phyloP scores from a whole-genome alignment of 2,888 invertebrate genomes.

The Microctonus brassicae region DNA sequence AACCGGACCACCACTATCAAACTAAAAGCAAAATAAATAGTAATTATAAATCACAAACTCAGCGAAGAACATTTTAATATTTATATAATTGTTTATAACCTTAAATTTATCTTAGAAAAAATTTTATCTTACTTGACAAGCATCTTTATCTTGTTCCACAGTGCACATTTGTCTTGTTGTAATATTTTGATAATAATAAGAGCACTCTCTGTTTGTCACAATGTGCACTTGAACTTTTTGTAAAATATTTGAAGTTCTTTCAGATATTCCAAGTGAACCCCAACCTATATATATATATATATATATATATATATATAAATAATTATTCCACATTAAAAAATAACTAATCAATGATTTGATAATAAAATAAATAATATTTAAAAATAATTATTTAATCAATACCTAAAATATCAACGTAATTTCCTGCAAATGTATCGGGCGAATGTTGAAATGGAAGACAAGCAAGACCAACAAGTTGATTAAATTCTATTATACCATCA shows the following conservation, averaged over 20 bases:
- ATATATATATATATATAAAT: slow-evolving; percentile 53
- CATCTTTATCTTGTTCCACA: slow-evolving; percentile 70
- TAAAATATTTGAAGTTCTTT: slow-evolving; percentile 70
- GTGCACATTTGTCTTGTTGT: slow-evolving; percentile 71
- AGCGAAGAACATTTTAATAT: too few species aligned
- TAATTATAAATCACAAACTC: neutral
- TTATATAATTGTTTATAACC: too few species aligned
- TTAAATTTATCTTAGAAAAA: too few species aligned
- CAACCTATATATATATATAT: slow-evolving; percentile 72
- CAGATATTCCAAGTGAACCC: slow-evolving; percentile 73
- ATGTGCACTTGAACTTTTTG: slow-evolving; percentile 73
- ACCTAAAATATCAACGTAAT: slow-evolving; percentile 59
- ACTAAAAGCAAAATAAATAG: slow-evolving; percentile 42
- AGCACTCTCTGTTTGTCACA: slow-evolving; percentile 69
- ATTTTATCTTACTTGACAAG: slow-evolving; percentile 73
- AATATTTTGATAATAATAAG: slow-evolving; percentile 45
- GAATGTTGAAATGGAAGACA: slow-evolving; percentile 75
- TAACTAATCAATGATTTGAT: neutral
- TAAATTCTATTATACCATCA: slow-evolving; percentile 68
- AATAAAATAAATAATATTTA: neutral
- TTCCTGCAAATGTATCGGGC: slow-evolving; percentile 56
- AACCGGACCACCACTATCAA: slow-evolving; percentile 73
- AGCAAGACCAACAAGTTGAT: slow-evolving; percentile 73
- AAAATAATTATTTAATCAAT: neutral
- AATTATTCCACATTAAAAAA: neutral